These are phyloP conservation scores for Papilio helenus DNA, from an alignment of 1,140 invertebrate genomes.

Conservation along the genomic window DNA sequence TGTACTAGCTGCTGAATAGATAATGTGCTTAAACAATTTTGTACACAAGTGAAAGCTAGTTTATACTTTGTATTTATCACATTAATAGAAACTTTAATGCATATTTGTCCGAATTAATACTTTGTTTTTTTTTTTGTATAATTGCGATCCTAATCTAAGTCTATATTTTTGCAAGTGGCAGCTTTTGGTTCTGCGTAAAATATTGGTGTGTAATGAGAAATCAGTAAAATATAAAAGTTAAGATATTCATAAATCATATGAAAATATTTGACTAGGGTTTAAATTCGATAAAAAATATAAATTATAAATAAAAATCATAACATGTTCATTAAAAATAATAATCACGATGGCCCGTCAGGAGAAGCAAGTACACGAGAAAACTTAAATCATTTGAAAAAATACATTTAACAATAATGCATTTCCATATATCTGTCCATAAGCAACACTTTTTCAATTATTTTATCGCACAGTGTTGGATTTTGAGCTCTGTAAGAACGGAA, in stretches of 20 bases:
- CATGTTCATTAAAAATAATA: background rate
- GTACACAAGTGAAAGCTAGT: constrained; percentile 49
- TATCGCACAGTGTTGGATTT: no score
- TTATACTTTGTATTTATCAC: constrained; percentile 51
- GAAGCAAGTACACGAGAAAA: background rate
- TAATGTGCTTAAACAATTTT: constrained; percentile 45
- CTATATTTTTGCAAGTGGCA: constrained; percentile 16
- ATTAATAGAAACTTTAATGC: constrained; percentile 51
- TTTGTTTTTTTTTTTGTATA: constrained; percentile 41
- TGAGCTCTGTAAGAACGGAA: no score
- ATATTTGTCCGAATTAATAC: constrained; percentile 45
- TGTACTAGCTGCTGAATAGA: constrained; percentile 18
- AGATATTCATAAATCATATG: constrained; percentile 6
- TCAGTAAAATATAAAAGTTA: constrained; percentile 11
- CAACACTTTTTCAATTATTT: no score
- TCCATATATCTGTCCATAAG: no score
- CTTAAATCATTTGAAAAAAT: no score
- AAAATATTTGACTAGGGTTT: constrained; percentile 35
- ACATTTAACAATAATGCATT: no score
- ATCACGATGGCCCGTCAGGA: background rate
- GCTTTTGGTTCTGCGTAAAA: constrained; percentile 13
- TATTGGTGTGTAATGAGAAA: background rate
- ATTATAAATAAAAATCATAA: constrained; percentile 4
- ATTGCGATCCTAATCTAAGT: constrained; percentile 43
- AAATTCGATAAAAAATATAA: constrained; percentile 38